These are phyloP conservation scores for Zygothrica quintamaculata DNA, from an alignment of 2,888 invertebrate genomes.

Conservation along the genomic window DNA sequence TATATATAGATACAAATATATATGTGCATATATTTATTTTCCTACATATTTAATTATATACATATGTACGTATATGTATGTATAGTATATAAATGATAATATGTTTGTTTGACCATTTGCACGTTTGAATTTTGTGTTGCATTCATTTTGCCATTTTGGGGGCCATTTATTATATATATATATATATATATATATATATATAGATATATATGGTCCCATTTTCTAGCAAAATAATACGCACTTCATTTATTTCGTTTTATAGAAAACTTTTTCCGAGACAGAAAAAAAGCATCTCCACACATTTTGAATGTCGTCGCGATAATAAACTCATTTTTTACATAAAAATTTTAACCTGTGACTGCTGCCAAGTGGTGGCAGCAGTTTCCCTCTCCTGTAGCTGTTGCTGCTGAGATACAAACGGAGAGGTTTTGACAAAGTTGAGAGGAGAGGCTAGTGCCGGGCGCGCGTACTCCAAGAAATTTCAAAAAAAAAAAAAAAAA, in stretches of 20 bases:
- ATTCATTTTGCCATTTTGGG: constrained; percentile 15
- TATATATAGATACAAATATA: constrained; percentile 1
- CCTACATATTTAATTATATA: constrained; percentile 32
- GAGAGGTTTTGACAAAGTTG: constrained; percentile 58
- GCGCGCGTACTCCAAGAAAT: constrained; percentile 65
- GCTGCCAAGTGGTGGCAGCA: constrained; percentile 36
- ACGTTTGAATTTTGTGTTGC: constrained; percentile 35
- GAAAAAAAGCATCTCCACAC: constrained; percentile 52
- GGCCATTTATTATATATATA: too few relatives aligned
- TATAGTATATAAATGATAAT: constrained; percentile 3
- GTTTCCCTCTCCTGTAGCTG: constrained; percentile 53
- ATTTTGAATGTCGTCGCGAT: constrained; percentile 68
- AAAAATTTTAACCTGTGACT: constrained; percentile 66
- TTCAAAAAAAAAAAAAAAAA: too few relatives aligned
- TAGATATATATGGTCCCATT: constrained; percentile 49
- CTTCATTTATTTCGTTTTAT: constrained; percentile 42
- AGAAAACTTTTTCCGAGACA: constrained; percentile 35
- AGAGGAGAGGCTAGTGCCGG: constrained; percentile 54
- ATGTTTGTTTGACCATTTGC: constrained; percentile 28
- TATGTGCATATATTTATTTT: constrained; percentile 13
- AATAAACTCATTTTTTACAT: constrained; percentile 70
- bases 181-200: too few relatives aligned
- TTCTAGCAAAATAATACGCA: constrained; percentile 25
- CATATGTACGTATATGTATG: constrained; percentile 2
- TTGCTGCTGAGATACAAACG: constrained; percentile 54